Percentiles rank a stretch among this genome's conserved stretches.
Conservation (phyloP, 2,113 vertebrate species). For the Benitochromis conjunctus region DNA sequence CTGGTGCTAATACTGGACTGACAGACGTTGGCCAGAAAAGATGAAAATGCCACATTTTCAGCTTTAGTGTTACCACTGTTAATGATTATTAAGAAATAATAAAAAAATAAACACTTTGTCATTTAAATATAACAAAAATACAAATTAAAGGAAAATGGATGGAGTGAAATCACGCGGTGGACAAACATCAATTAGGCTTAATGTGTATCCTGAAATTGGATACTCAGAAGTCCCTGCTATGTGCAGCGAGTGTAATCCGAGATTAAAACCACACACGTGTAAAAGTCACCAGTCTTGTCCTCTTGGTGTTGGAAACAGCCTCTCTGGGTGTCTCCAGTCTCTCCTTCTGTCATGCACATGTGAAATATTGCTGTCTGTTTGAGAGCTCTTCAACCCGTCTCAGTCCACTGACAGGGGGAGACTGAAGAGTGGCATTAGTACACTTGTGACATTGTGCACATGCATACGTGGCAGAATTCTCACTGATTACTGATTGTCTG, state of each 20-base stretch:
- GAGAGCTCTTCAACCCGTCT: neutral
- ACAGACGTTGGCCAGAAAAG: neutral
- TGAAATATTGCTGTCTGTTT: neutral
- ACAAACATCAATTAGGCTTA: neutral
- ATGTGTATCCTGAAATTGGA: neutral
- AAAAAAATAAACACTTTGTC: neutral
- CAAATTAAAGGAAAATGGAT: neutral
- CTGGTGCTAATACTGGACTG: fast-evolving
- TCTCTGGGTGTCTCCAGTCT: neutral
- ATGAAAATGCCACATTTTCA: neutral
- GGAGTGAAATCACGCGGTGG: neutral
- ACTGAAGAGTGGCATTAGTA: neutral
- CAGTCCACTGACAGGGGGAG: neutral
- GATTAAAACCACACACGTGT: neutral
- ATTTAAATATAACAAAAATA: neutral
- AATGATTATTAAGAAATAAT: neutral
- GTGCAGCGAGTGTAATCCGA: neutral
- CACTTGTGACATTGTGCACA: neutral
- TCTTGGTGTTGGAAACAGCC: neutral
- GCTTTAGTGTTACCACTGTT: neutral
- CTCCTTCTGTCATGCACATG: neutral
- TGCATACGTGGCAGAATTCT: too few species aligned
- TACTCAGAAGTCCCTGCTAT: neutral
- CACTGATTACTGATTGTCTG: neutral
- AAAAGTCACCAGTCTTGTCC: neutral